Evolutionary conservation across 2,888 invertebrate genomes (phyloP).

Genomic region (Xanthia togata): DNA sequence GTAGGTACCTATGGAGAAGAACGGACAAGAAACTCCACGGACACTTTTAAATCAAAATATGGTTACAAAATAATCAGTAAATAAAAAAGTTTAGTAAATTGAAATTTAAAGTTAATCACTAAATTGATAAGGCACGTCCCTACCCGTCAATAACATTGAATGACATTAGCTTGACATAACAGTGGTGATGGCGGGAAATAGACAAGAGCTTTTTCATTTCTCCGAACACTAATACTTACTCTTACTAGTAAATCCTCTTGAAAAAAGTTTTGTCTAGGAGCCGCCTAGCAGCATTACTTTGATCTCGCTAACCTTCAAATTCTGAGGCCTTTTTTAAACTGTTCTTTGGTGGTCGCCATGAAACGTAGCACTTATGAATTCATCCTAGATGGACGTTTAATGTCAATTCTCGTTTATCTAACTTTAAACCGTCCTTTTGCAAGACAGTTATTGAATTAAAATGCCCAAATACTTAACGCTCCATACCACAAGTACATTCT

Average conservation of each 20-base stretch:
- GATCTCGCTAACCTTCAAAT: no score
- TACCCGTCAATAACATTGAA: background rate
- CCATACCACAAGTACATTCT: background rate
- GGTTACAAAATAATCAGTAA: no score
- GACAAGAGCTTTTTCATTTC: background rate
- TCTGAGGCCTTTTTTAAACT: background rate
- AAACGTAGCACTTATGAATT: background rate
- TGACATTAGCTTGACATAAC: background rate
- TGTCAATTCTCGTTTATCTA: background rate
- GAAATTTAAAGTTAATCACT: no score
- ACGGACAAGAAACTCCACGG: no score
- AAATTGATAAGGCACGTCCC: background rate
- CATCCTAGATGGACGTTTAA: background rate
- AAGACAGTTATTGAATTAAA: background rate
- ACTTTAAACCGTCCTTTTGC: background rate
- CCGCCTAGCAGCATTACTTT: background rate
- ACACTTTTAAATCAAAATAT: no score
- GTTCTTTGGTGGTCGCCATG: background rate
- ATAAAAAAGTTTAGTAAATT: no score
- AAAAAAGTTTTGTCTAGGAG: background rate
- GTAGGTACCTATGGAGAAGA: no score
- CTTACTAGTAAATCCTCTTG: background rate
- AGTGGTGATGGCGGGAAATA: constrained; percentile 3
- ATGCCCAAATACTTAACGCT: background rate
- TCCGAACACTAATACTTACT: background rate